Percentiles rank a stretch among this genome's conserved stretches.
Evolutionary conservation across 2,113 vertebrate species (phyloP).

Genomic region (Orthonyx spaldingii): DNA sequence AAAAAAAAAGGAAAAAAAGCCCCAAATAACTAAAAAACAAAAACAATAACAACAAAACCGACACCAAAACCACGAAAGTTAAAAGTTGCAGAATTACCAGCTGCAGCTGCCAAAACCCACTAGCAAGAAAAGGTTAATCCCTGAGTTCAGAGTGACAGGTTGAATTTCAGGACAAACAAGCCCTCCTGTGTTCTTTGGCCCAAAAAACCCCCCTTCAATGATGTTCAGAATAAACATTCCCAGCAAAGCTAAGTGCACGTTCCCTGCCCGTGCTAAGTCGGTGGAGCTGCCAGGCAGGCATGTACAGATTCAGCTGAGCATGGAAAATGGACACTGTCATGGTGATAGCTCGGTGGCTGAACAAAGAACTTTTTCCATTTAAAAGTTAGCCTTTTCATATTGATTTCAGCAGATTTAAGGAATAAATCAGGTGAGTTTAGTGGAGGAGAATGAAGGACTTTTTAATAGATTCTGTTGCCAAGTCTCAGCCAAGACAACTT

Average conservation of each 20-base stretch:
- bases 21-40: background rate
- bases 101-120: background rate
- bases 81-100: background rate
- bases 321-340: slow-evolving; percentile 45
- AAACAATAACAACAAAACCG: background rate
- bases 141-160: background rate
- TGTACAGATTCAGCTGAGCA: background rate
- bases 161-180: slow-evolving; percentile 42
- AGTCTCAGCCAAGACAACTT: background rate
- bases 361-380: background rate
- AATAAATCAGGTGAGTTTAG: background rate
- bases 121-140: slow-evolving; percentile 18
- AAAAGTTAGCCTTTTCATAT: background rate
- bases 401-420: slow-evolving; percentile 2
- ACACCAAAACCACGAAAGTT: background rate
- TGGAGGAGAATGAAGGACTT: background rate
- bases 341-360: slow-evolving; percentile 23
- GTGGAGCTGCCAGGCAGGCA: slow-evolving; percentile 1
- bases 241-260: background rate
- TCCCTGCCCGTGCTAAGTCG: background rate
- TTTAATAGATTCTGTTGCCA: background rate
- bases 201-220: background rate
- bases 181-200: background rate
- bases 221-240: slow-evolving; percentile 21
- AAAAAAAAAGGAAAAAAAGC: fast-evolving